Conservation (phyloP, 1,140 invertebrate species). For the Neodiprion virginianus region DNA sequence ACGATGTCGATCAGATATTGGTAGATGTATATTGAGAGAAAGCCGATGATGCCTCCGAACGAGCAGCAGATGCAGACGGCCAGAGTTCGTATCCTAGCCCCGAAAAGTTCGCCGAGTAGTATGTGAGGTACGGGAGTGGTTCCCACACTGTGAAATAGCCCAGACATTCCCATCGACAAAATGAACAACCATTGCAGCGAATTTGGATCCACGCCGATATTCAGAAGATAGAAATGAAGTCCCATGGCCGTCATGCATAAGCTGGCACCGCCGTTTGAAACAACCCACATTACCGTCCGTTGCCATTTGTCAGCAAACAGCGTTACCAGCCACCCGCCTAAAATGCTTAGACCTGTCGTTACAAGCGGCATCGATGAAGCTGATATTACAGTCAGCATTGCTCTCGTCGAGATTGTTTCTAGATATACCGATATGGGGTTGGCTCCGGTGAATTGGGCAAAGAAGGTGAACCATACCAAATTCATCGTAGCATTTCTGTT, state of each 20-base stretch:
- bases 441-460: constrained; percentile 41
- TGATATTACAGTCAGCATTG: constrained; percentile 39
- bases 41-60: constrained; percentile 75
- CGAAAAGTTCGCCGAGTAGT: constrained; percentile 78
- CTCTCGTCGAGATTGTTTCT: constrained; percentile 39
- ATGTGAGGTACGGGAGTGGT: constrained; percentile 75
- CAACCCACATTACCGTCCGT: constrained; percentile 36
- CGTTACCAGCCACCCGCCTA: constrained; percentile 31
- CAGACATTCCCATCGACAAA: constrained; percentile 66
- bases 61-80: constrained; percentile 75
- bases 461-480: not conserved
- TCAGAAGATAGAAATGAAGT: not conserved
- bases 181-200: constrained; percentile 66
- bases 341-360: constrained; percentile 35
- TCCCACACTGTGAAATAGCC: constrained; percentile 71
- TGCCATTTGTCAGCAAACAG: constrained; percentile 38
- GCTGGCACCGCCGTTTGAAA: constrained; percentile 22
- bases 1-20: too few relatives aligned
- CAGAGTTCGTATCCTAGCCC: constrained; percentile 71
- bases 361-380: constrained; percentile 40
- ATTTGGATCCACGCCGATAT: not conserved
- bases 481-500: not conserved
- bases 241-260: not conserved
- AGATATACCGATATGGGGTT: constrained; percentile 46
- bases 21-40: constrained; percentile 63